Base-by-base conservation (phyloP, 1,140 invertebrate species). In the Drosophila littoralis region DNA sequence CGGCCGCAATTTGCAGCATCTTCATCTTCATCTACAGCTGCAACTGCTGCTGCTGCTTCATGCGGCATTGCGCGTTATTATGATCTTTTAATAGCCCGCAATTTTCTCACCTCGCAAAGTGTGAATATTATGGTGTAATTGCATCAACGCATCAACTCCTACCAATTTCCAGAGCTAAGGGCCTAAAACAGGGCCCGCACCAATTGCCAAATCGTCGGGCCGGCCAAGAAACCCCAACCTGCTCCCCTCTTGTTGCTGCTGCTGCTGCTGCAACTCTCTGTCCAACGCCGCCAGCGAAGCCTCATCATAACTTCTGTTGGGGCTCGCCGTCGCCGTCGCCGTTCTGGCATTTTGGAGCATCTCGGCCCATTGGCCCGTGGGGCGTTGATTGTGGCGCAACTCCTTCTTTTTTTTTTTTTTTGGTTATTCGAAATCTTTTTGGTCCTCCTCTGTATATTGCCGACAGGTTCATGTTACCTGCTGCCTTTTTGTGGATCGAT, bases 61-160 rank as follows among this genome's bases (percentile, higher is more conserved):
- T n/a, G n/a, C n/a, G n/a, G n/a, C n/a, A n/a, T n/a, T n/a, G n/a
- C n/a, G n/a, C 45, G 77, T 89, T 89, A 89, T 89, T 89, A 89
- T 89, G 84, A 89, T 89, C 89, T 92, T 92, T 92, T 92, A 92
- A 92, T 92, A 92, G 91, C 91, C 90, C 75, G 91, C 91, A 92
- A 92, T 92, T 92, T 92, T 92, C 91, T 92, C 91, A 92, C 91
- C 91, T 92, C 91, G 91, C 91, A 91, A 92, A 92, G 91, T 92
- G 91, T 92, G 91, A 92, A 92, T 92, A 92, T 92, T 92, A 92
- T 90, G 91, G 91, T 91, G 91, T 92, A 92, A 92, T 92, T 91
- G 91, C 91, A 92, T 92, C 91, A 92, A 92, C 91, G 91, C 84
- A 91, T 91, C 91, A 92, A 92, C 91, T 91, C 91, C 91, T 91